Evolutionary conservation across 1,140 invertebrate genomes (phyloP), one percentile per base, ranked within the genome.

Genomic region (Conus ventricosus): DNA sequence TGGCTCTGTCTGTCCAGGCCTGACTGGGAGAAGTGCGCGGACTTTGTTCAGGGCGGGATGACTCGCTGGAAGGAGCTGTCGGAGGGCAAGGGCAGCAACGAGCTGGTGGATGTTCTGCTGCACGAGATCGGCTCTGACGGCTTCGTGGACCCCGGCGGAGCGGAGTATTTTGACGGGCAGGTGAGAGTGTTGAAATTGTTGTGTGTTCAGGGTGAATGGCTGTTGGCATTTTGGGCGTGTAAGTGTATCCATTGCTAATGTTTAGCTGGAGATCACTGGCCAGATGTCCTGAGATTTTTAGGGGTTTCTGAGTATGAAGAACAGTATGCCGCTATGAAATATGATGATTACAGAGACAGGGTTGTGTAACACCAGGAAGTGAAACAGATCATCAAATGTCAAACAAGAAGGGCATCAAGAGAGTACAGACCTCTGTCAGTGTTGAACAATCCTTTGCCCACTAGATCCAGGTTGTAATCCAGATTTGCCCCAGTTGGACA

Each of bases 121-220:
- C 90, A 89, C 71, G 95, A 95, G 87, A 92, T 95, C 2, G 91
- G 91, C 20, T 91, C 93, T 57, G 94, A 93, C 75, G 93, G 92
- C 5, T 88, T 91, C 27, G 92, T 90, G 6, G 94, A 93, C 89
- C 86, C 90, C 11, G 92, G 87, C 13, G 93, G 92, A 25, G 93
- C 92, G 53, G 93, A 94, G 84, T 94, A 93, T 84, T 95, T 95
- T 93, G 94, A 95, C 91, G 93, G 93, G 80, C 92, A 92, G 92
- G 94, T 95, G 87, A 75, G 84, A 25, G 55, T 7, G 17, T 71
- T 11, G 67, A 71, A 23, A 4, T 3, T 11, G 39, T 39, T 39
- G 39, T 39, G 39, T 39, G 39, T 3, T 39, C 39, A 39, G 39
- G 20, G 25, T 75, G 71, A 75, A 75, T 75, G 25, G 25, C 25